phyloP scores from a whole-genome alignment of 2,797 vertebrate genomes.

The Ambastaia sidthimunki region DNA sequence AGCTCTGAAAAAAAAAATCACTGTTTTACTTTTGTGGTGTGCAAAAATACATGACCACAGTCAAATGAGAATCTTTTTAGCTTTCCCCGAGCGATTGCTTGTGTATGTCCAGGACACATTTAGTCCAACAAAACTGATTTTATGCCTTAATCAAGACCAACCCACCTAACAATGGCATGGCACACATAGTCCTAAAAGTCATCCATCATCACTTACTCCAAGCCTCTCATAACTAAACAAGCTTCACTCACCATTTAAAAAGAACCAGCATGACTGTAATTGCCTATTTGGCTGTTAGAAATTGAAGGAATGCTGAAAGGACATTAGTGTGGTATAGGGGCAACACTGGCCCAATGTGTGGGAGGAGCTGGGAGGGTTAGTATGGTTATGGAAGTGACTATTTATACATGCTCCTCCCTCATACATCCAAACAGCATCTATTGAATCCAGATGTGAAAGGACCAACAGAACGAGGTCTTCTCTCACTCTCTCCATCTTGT shows the following conservation, averaged over 20 bases:
- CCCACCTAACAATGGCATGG: slow-evolving; percentile 29
- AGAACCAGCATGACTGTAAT: slow-evolving; percentile 21
- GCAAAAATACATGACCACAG: slow-evolving; percentile 11
- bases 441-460: slow-evolving; percentile 80
- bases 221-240: slow-evolving; percentile 11
- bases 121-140: neutral
- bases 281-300: slow-evolving; percentile 32
- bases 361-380: slow-evolving; percentile 62
- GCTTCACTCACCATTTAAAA: slow-evolving; percentile 10
- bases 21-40: slow-evolving; percentile 25
- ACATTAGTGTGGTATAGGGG: slow-evolving; percentile 15
- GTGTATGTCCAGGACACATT: neutral
- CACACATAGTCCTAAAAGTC: slow-evolving; percentile 7
- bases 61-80: slow-evolving; percentile 30
- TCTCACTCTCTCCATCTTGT: slow-evolving; percentile 18
- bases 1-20: neutral
- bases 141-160: slow-evolving; percentile 17
- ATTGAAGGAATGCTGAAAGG: slow-evolving; percentile 9
- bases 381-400: slow-evolving; percentile 75
- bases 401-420: slow-evolving; percentile 77
- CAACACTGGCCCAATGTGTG: slow-evolving; percentile 48
- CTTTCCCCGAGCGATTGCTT: slow-evolving; percentile 1
- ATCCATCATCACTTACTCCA: slow-evolving; percentile 16
- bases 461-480: slow-evolving; percentile 52
- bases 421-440: slow-evolving; percentile 71